Base-by-base conservation (phyloP, 2,113 vertebrate species). In the Halcyon senegalensis region DNA sequence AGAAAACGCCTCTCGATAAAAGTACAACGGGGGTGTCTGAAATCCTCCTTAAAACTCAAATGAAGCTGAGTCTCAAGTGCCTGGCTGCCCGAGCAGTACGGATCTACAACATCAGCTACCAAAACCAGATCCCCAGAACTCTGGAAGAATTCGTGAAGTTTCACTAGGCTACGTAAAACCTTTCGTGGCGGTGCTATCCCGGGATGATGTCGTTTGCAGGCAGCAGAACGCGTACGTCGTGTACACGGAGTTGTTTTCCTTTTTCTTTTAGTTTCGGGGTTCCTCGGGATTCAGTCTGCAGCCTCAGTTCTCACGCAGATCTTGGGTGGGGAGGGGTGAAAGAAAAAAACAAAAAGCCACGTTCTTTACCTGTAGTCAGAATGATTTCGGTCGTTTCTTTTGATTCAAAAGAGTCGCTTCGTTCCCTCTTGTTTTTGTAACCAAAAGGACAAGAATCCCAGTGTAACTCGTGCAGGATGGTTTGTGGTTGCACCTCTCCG, bases 41-140 rank as follows among this genome's bases (percentile, higher is more conserved):
- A 97, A 99, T 99, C 90, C 98, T 99, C 50, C 98, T 99, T 59
- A 99, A 99, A 98, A 99, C 99, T 53, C 99, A 99, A 96, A 99
- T 99, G 99, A 99, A 99, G 98, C 99, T 99, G 98, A 99, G 99
- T 97, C 98, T 99, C 77, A 99, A 99, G 99, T 99, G 99, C 98
- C 98, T 99, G 98, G 99, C 99, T 33, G 99, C 99, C 73, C 99
- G 99, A 23, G 99, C 99, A 35, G 99, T 99, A 53, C 98, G 99
- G 64, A 98, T 98, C 56, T 98, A 99, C 97, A 99, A 98, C 91
- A 99, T 99, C 97, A 98, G 97, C 87, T 99, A 99, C 97, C 98
- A 98, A 91, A 98, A 99, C 97, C 99, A 99, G 98, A 99, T 99
- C 96, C 99, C 99, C 94, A 98, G 98, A 82, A 99, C 98, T 53